A percentile compares a stretch with the other conserved stretches of the same genome.
Evolutionary conservation across 2,888 invertebrate species (phyloP).

Genomic region (Tanypteryx hageni): DNA sequence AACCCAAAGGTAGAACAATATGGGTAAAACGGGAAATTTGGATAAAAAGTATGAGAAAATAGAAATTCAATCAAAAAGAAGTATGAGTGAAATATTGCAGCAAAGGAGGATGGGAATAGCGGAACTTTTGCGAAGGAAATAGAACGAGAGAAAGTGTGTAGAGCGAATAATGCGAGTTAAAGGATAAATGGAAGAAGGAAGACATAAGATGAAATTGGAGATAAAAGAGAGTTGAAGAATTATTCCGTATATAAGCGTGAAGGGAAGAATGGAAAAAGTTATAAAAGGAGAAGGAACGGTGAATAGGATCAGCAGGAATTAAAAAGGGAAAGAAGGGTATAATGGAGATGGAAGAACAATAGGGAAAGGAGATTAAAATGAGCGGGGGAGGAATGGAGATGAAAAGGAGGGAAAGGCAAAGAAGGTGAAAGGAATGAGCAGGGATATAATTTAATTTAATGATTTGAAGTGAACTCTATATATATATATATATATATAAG

Average conservation of each 20-base stretch:
- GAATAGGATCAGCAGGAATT: too few species aligned
- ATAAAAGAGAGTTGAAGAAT: constrained; percentile 28
- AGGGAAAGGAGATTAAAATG: not conserved
- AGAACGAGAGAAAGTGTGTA: too few species aligned
- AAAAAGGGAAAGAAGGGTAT: not conserved
- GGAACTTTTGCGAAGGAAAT: too few species aligned
- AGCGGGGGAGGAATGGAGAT: not conserved
- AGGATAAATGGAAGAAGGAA: not conserved
- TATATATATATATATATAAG: too few species aligned
- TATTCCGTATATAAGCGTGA: not conserved
- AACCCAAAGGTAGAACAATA: too few species aligned
- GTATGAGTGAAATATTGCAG: not conserved
- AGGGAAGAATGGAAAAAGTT: not conserved
- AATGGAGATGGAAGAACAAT: not conserved
- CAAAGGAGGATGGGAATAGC: not conserved
- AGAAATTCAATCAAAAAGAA: too few species aligned
- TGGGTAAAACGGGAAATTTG: too few species aligned
- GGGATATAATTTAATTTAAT: too few species aligned
- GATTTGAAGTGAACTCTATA: too few species aligned
- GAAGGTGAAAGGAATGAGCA: not conserved
- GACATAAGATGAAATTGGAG: not conserved
- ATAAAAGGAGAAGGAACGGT: not conserved
- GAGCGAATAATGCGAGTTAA: not conserved
- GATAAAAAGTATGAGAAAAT: too few species aligned
- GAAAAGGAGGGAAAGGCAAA: constrained; percentile 1